phyloP scores from a whole-genome alignment of 1,140 invertebrate genomes.

The Holcopasites calliopsidis region DNA sequence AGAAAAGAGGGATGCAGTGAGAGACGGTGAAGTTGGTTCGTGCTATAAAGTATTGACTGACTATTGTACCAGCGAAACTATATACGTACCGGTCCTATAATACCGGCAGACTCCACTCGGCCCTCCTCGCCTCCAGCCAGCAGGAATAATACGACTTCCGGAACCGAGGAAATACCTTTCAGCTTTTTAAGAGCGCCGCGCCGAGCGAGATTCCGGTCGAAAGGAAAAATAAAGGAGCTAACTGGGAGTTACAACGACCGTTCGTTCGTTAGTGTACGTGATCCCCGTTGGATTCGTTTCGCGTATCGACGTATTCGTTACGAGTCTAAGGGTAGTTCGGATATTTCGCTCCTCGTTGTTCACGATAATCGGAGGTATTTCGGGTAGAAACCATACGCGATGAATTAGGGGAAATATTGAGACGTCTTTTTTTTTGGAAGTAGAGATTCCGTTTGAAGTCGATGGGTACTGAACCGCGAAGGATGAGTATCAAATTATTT shows the following conservation, averaged over 20 bases:
- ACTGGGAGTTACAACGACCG: constrained; percentile 1
- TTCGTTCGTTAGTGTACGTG: constrained; percentile 25
- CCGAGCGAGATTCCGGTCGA: constrained; percentile 29
- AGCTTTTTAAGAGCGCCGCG: constrained; percentile 49
- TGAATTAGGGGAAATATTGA: too few species aligned
- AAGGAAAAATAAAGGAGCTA: constrained; percentile 15
- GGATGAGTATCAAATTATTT: too few species aligned
- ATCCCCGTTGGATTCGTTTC: neutral
- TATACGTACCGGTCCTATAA: constrained; percentile 56
- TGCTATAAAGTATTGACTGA: constrained; percentile 65
- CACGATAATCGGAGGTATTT: too few species aligned
- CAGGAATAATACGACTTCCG: constrained; percentile 64
- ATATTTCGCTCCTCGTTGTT: too few species aligned
- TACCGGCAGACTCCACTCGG: constrained; percentile 51
- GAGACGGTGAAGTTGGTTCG: constrained; percentile 51
- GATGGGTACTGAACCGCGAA: too few species aligned
- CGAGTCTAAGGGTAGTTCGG: too few species aligned
- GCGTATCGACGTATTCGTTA: neutral
- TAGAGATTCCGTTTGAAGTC: too few species aligned
- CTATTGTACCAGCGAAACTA: constrained; percentile 55
- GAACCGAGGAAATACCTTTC: constrained; percentile 59
- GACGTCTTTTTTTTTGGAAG: too few species aligned
- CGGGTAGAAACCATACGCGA: too few species aligned
- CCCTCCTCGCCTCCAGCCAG: constrained; percentile 56
- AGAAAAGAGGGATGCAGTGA: neutral